Base-by-base conservation (phyloP, 2,113 vertebrate species). In the Dicaeum eximium region DNA sequence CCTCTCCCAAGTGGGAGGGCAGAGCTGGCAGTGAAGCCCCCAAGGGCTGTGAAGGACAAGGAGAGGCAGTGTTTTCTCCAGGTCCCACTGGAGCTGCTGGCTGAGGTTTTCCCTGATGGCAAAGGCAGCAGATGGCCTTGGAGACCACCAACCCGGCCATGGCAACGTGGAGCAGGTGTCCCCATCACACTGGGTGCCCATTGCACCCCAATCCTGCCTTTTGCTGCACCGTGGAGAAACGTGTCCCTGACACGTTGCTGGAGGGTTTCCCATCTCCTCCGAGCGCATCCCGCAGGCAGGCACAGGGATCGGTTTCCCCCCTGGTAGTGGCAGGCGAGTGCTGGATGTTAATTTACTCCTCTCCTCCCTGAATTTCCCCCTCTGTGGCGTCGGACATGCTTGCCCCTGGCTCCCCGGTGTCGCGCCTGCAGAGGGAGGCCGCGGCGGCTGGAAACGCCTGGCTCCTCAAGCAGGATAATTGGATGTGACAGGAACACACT, bases 401-500 rank as follows among this genome's bases (percentile, higher is more conserved):
- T 66, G 92, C 96, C 96, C 84, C 70, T 4, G 47, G 84, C 94
- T 90, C 71, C 84, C 92, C 8, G 3, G 77, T 90, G 91, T 94
- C 64, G 31, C 20, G 96, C 91, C 95, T 92, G 91, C 17, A 7
- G 88, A 96, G 93, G 87, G 82, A 94, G 88, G 80, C 42, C 24
- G 25, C 2, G 10, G 97, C 15, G 70, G 95, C 97, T 97, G 92
- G 95, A 94, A 97, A 62, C 69, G 82, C 93, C 95, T 87, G 86
- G 86, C 50, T 96, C 96, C 96, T 97, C 95, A 92, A 97, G 95
- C 96, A 97, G 47, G 64, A 85, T 97, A 98, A 98, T 97, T 92
- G 93, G 92, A 97, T 97, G 97, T 97, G 97, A 98, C 97, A 97
- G 97, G 92, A 97, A 96, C 95, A 94, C 92, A 93, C 95, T 97